These are phyloP conservation scores for Athalia circularis DNA, from an alignment of 2,888 invertebrate genomes.

Conservation along the genomic window DNA sequence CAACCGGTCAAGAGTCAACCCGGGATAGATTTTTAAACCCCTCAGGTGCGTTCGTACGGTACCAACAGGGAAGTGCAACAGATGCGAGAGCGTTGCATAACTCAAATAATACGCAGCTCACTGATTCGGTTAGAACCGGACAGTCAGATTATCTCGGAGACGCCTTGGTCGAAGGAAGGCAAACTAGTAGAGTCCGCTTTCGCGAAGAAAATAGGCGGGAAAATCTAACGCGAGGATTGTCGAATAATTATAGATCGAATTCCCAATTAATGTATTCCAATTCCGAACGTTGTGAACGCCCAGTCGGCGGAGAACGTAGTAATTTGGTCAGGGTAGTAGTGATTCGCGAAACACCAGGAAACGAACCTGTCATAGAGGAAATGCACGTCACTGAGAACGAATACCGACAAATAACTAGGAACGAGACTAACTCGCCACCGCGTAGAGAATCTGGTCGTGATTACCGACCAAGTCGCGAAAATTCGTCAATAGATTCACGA, in stretches of 20 bases:
- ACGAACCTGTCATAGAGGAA: background rate
- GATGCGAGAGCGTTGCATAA: background rate
- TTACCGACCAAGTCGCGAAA: background rate
- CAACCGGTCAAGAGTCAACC: background rate
- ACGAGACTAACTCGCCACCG: background rate
- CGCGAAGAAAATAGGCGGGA: background rate
- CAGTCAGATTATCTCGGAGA: background rate
- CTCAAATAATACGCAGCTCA: background rate
- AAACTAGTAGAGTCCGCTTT: background rate
- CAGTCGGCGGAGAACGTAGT: background rate
- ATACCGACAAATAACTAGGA: background rate
- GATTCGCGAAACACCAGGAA: background rate
- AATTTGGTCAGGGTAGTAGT: background rate
- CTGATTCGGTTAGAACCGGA: no score
- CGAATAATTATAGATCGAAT: background rate
- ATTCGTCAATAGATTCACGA: conserved; percentile 1
- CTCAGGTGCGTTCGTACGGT: background rate
- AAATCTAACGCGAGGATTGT: background rate
- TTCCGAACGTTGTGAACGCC: background rate
- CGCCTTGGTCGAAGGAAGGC: background rate
- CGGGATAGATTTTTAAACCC: background rate
- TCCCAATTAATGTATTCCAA: background rate
- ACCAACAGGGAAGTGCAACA: background rate
- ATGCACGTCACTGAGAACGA: background rate
- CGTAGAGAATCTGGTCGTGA: background rate